A percentile compares a stretch with the other conserved stretches of the same genome.
Evolutionary conservation across 2,888 invertebrate species (phyloP).

Genomic region (Lydus trimaculatus): DNA sequence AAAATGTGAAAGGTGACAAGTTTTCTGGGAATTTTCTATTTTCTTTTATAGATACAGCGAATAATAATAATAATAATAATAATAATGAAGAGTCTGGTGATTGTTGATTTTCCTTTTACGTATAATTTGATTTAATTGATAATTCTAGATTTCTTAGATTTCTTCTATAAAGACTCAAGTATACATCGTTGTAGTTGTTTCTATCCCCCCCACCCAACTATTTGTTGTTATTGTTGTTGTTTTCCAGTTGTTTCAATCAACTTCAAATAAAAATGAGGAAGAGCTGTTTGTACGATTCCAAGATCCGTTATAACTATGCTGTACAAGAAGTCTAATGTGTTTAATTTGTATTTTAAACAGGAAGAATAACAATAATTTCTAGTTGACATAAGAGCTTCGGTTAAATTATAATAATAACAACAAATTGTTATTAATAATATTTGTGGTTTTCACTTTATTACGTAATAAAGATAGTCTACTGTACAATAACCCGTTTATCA

Average conservation of each 20-base stretch:
- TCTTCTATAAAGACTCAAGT: neutral
- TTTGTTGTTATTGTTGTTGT: neutral
- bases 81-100: neutral
- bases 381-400: neutral
- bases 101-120: slow-evolving; percentile 7
- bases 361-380: neutral
- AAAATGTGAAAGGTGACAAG: neutral
- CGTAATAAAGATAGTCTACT: neutral
- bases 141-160: neutral
- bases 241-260: neutral
- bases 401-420: too few species aligned
- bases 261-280: slow-evolving; percentile 9
- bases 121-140: slow-evolving; percentile 5
- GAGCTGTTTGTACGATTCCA: neutral
- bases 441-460: neutral
- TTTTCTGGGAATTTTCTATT: neutral
- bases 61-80: too few species aligned
- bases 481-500: neutral
- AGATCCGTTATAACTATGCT: neutral
- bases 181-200: neutral
- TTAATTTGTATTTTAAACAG: neutral
- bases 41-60: neutral
- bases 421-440: neutral
- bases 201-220: too few species aligned
- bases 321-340: neutral